A percentile compares a stretch with the other conserved stretches of the same genome.
phyloP scores from a whole-genome alignment of 2,888 invertebrate genomes.

The Dusona sp. region DNA sequence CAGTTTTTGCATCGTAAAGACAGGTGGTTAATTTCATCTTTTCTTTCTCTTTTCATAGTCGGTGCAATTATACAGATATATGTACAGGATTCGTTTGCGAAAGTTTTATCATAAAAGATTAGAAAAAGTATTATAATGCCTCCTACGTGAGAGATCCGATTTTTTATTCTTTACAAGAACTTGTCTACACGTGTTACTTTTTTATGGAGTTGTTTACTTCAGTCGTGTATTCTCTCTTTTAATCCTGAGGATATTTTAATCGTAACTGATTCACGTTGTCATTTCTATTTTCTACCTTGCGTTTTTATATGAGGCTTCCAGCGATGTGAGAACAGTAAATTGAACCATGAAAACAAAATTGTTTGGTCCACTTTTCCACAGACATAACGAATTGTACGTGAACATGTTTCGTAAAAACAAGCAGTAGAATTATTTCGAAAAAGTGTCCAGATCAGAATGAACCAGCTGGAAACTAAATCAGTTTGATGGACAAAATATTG shows the following conservation, averaged over 20 bases:
- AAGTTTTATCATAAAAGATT: slow-evolving; percentile 56
- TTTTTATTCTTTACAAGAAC: slow-evolving; percentile 44
- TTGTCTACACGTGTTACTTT: slow-evolving; percentile 38
- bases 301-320: neutral
- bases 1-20: slow-evolving; percentile 34
- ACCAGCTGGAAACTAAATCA: neutral
- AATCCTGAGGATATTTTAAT: slow-evolving; percentile 47
- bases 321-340: neutral
- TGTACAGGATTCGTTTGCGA: slow-evolving; percentile 36
- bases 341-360: neutral
- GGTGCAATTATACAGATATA: slow-evolving; percentile 46
- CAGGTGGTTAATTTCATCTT: slow-evolving; percentile 11
- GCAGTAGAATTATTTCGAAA: neutral
- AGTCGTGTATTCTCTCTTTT: slow-evolving; percentile 60
- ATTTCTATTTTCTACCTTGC: slow-evolving; percentile 20
- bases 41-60: slow-evolving; percentile 20
- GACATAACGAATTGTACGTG: neutral
- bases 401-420: neutral
- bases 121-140: slow-evolving; percentile 63
- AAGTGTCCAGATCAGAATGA: neutral
- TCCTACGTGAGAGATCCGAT: slow-evolving; percentile 43
- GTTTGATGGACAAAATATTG: neutral
- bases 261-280: slow-evolving; percentile 17
- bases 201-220: slow-evolving; percentile 52
- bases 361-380: slow-evolving; percentile 10